A percentile compares a stretch with the other conserved stretches of the same genome.
Conservation (phyloP, 1,140 invertebrate genomes). For the Saxidomus purpurata region DNA sequence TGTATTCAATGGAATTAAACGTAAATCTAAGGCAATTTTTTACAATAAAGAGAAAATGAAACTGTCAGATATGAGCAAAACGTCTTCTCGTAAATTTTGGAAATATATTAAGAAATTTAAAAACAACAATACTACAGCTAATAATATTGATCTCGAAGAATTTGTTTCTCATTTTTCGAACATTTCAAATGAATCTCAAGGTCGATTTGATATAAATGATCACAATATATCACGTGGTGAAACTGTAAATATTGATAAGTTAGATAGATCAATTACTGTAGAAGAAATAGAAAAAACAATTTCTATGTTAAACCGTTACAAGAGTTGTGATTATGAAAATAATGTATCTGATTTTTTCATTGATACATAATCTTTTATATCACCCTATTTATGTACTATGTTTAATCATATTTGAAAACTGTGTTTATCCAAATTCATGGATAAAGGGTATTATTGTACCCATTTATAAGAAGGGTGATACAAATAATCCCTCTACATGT, state of each 20-base stretch:
- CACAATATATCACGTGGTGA: background rate
- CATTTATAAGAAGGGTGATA: slow-evolving; percentile 21
- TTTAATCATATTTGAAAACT: slow-evolving; percentile 6
- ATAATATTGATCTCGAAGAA: background rate
- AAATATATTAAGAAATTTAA: slow-evolving; percentile 1
- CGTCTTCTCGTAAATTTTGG: background rate
- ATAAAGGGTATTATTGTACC: background rate
- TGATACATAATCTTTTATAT: slow-evolving; percentile 11
- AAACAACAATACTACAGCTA: background rate
- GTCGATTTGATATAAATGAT: background rate
- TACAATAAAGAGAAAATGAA: background rate
- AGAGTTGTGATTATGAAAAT: background rate
- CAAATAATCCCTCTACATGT: background rate
- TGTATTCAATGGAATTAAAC: background rate
- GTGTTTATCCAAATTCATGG: background rate
- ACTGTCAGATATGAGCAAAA: background rate
- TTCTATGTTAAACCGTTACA: background rate
- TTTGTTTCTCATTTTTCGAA: background rate
- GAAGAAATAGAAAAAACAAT: background rate
- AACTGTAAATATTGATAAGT: background rate
- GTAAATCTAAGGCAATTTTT: background rate
- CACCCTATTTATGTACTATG: background rate
- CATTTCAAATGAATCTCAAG: background rate
- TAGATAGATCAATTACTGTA: background rate
- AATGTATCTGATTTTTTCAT: slow-evolving; percentile 43